Conservation (phyloP, 2,888 invertebrate species). For the Nebria salina region DNA sequence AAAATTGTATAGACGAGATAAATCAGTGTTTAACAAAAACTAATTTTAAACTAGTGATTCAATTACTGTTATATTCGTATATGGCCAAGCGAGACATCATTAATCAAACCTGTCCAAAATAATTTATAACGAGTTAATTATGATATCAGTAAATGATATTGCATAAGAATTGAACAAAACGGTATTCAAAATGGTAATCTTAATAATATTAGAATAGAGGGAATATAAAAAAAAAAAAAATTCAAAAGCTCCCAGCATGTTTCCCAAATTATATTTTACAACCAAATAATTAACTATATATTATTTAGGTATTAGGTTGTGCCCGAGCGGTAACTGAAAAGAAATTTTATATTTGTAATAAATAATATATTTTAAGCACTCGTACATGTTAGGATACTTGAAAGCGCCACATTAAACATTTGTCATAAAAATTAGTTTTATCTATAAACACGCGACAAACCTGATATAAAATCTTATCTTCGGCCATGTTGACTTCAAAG, state of each 20-base stretch:
- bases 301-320: not conserved
- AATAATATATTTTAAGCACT: not conserved
- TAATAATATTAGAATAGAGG: not conserved
- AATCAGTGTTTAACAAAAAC: slow-evolving; percentile 34
- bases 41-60: slow-evolving; percentile 43
- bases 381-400: not conserved
- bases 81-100: slow-evolving; percentile 31
- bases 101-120: slow-evolving; percentile 44
- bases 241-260: not conserved
- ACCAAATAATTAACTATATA: not conserved
- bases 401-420: slow-evolving; percentile 27
- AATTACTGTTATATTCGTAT: slow-evolving; percentile 38
- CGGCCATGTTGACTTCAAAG: slow-evolving; percentile 30
- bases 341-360: slow-evolving; percentile 1
- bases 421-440: slow-evolving; percentile 40
- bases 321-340: not conserved
- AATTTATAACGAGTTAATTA: slow-evolving; percentile 46
- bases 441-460: slow-evolving; percentile 27
- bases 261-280: not conserved
- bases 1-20: slow-evolving; percentile 18
- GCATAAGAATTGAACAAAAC: slow-evolving; percentile 18
- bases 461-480: slow-evolving; percentile 39
- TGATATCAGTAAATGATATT: slow-evolving; percentile 45
- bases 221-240: not conserved
- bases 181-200: not conserved